Evolutionary conservation across 2,888 invertebrate species (phyloP), one percentile per base, ranked within the genome.

Genomic region (Xestia xanthographa): DNA sequence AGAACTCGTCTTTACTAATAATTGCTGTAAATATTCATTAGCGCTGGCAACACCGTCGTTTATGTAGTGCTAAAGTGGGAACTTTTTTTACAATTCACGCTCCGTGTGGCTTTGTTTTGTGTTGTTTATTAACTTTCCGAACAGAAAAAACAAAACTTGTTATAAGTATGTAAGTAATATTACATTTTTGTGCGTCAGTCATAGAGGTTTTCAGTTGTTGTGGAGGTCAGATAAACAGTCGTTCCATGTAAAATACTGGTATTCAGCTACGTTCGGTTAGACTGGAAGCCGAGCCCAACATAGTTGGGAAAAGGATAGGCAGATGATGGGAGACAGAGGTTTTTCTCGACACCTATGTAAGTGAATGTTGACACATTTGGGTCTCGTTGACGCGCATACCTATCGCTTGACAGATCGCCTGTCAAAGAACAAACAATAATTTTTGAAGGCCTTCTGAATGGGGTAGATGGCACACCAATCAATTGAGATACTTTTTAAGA

Each of bases 11-110:
- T 79, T 80, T 80, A 83, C 80, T 72, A 78, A 77, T 83, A 69
- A 82, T 79, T 79, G 68, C 80, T 87, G 90, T 92, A 92, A 91
- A 91, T 93, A 91, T 89, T 91, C 91, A 93, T 94, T 92, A 92
- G 80, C 72, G 85, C 84, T 91, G 85, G 86, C 83, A 90, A 88
- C 88, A 87, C 79, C 71, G 62, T 79, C 68, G 62, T 80, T 77
- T 80, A 82, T 80, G 70, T 79, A 81, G 69, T 85, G 79, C 70
- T 79, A 73, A 82, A 79, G 75, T 81, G 78, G 53, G 73, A 73
- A 75, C 65, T 71, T 79, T 81, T 80, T 82, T 86, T 76, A 68
- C 63, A 41, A 50, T 77, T 75, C 65, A 75, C 79, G 79, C 80
- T 80, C 45, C 53, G 72, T 77, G 79, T 85, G 76, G 76, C 53